These are phyloP conservation scores for Platycheirus albimanus DNA, from an alignment of 2,888 invertebrate genomes.

Conservation along the genomic window DNA sequence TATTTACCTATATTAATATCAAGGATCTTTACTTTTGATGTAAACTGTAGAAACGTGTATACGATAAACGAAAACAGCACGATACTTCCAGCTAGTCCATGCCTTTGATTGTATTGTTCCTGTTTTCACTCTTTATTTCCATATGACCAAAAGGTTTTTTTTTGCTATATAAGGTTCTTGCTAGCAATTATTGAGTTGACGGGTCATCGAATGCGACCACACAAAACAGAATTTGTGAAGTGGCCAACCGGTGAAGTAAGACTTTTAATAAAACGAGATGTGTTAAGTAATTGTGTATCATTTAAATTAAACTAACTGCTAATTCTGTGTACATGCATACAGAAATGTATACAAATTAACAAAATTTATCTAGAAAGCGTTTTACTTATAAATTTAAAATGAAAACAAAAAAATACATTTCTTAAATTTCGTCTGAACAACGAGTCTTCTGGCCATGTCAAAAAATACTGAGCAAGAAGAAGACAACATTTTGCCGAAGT, in stretches of 20 bases:
- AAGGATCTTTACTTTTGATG: too few species aligned
- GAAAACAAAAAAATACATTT: constrained; percentile 5
- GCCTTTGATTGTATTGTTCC: constrained; percentile 9
- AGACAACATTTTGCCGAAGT: constrained; percentile 70
- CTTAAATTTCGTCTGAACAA: too few species aligned
- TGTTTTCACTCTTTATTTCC: constrained; percentile 8
- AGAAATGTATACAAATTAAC: too few species aligned
- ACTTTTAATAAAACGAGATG: constrained; percentile 13
- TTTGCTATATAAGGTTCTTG: constrained; percentile 23
- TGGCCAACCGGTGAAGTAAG: constrained; percentile 67
- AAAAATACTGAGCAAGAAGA: constrained; percentile 42
- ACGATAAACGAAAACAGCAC: too few species aligned
- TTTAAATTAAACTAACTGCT: too few species aligned
- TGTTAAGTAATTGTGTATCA: background rate
- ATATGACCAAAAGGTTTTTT: constrained; percentile 12
- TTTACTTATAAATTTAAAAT: background rate
- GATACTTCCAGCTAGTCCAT: background rate
- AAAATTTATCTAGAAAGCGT: too few species aligned
- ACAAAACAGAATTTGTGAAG: constrained; percentile 61
- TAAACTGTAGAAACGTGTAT: too few species aligned
- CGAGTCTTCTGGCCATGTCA: constrained; percentile 46
- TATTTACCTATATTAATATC: too few species aligned
- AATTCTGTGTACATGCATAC: too few species aligned
- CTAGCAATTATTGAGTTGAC: constrained; percentile 55
- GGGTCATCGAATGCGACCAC: constrained; percentile 66